Percentiles rank a stretch among this genome's conserved stretches.
These are phyloP conservation scores for Oligia fasciuncula DNA, from an alignment of 2,888 invertebrate species.

Conservation along the genomic window DNA sequence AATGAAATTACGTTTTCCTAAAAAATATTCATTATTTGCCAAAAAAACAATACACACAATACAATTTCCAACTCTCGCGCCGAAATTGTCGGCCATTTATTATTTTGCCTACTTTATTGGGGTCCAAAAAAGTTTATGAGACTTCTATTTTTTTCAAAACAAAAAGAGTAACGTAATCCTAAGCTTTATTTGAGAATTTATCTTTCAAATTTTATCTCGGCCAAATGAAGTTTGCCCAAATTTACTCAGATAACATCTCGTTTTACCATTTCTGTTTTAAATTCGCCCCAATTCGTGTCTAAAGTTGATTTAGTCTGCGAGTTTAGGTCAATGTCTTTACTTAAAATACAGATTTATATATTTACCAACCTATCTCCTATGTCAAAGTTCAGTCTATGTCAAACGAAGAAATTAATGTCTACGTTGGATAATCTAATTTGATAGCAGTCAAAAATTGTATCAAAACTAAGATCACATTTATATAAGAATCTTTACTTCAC, in stretches of 20 bases:
- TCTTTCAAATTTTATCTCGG: conserved; percentile 52
- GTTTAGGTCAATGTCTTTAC: conserved; percentile 4
- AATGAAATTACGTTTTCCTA: not conserved
- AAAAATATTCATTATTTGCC: not conserved
- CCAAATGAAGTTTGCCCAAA: conserved; percentile 54
- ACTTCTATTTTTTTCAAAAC: conserved; percentile 36
- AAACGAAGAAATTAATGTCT: not conserved
- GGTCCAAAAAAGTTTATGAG: conserved; percentile 38
- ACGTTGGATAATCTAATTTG: not conserved
- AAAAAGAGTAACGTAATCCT: conserved; percentile 44
- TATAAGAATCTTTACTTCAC: no score
- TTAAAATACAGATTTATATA: not conserved
- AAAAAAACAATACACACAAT: conserved; percentile 26
- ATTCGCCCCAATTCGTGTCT: conserved; percentile 34
- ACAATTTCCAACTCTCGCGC: not conserved
- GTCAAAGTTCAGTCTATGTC: conserved; percentile 4
- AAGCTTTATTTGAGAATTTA: conserved; percentile 53
- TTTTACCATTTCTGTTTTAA: conserved; percentile 52
- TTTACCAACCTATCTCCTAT: not conserved
- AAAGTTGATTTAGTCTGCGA: conserved; percentile 33
- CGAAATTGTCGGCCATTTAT: conserved; percentile 22
- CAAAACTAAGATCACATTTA: not conserved
- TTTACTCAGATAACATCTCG: conserved; percentile 56
- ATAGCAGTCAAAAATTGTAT: not conserved
- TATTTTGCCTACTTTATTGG: conserved; percentile 24